Evolutionary conservation across 2,113 vertebrate species (phyloP).

Genomic region (Passer montanus): DNA sequence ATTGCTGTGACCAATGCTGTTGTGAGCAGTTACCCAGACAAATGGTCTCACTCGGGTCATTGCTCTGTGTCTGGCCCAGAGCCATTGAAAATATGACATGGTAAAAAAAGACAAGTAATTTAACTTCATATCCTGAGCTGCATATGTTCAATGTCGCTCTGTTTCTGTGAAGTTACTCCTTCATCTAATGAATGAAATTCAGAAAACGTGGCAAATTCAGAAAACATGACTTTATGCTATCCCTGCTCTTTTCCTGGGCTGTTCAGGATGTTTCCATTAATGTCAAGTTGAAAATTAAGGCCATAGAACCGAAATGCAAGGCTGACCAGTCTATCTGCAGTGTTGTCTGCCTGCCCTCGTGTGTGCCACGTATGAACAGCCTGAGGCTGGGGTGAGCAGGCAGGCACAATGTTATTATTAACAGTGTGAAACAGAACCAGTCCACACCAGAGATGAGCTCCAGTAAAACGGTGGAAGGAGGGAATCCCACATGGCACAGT

Average conservation of each 20-base stretch:
- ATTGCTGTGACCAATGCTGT: not conserved
- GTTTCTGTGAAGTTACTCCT: not conserved
- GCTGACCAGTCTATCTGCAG: not conserved
- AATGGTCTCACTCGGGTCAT: not conserved
- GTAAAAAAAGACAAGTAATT: not conserved
- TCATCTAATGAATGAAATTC: not conserved
- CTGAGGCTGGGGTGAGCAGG: not conserved
- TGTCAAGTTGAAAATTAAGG: not conserved
- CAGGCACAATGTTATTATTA: rapidly evolving
- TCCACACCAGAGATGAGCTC: not conserved
- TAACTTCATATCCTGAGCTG: not conserved
- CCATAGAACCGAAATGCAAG: not conserved
- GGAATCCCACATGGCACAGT: rapidly evolving
- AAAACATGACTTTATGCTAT: not conserved
- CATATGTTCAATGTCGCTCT: not conserved
- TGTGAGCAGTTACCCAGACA: not conserved
- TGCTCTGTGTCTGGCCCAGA: not conserved
- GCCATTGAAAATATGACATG: not conserved
- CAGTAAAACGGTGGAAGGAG: not conserved
- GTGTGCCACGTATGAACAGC: rapidly evolving
- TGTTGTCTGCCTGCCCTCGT: not conserved
- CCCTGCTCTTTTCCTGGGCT: not conserved
- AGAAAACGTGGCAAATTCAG: not conserved
- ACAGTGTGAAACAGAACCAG: not conserved
- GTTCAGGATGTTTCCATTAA: not conserved